phyloP scores from a whole-genome alignment of 2,888 invertebrate species.

The Balanococcus diminutus region DNA sequence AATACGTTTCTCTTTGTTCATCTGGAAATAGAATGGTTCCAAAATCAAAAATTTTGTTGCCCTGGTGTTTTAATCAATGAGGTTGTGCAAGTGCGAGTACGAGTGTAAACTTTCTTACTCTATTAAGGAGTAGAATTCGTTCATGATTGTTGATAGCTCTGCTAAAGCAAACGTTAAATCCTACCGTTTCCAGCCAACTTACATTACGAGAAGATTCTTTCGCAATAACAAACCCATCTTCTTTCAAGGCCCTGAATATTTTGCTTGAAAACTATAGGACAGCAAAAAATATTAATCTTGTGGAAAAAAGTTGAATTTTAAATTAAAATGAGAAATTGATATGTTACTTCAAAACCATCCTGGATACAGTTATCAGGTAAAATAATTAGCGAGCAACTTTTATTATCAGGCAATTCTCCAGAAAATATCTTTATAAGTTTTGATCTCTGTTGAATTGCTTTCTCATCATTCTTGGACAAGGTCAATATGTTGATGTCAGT shows the following conservation, averaged over 20 bases:
- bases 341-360: background rate
- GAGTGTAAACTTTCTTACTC: constrained; percentile 55
- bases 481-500: background rate
- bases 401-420: background rate
- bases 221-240: background rate
- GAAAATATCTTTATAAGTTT: background rate
- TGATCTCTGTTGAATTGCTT: background rate
- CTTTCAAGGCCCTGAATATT: background rate
- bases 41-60: no score
- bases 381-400: background rate
- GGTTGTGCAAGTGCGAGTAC: no score
- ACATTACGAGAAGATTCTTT: background rate
- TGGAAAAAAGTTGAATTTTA: no score
- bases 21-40: background rate
- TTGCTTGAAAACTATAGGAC: background rate
- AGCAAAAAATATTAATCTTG: background rate
- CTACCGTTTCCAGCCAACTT: background rate
- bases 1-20: background rate
- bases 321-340: background rate
- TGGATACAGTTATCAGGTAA: background rate
- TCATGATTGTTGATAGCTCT: background rate
- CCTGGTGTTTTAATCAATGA: no score
- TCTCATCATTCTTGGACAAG: background rate
- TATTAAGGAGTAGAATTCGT: background rate
- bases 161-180: background rate